Base-by-base conservation (phyloP, 2,888 invertebrate species). In the Lasioglossum vierecki region DNA sequence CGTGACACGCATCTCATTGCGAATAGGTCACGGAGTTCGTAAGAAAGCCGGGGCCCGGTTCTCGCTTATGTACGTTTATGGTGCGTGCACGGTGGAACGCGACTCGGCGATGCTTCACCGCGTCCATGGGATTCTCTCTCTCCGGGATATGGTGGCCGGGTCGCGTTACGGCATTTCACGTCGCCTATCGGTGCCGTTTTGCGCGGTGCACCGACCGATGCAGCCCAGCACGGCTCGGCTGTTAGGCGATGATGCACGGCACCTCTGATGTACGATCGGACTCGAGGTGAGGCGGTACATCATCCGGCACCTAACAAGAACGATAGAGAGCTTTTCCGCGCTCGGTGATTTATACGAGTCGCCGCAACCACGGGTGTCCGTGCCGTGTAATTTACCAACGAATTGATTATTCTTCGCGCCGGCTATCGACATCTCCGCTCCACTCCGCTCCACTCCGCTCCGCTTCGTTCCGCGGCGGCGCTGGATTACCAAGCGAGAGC, bases 1-100 rank as follows among this genome's bases (percentile, higher is more conserved):
- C 87, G 88, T 91, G 90, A 90, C 88, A 90, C 89, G 90, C 89
- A 89, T 90, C 83, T 88, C 88, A 88, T 90, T 87, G 82, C 81
- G 86, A 77, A 90, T 86, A 85, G 87, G 88, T 90, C 89, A 88
- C 30, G 57, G 76, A 83, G 85, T 85, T 88, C 84, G 84, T 79
- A 83, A 83, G 84, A 87, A 86, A 49, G 35, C 74, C 74, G 82
- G 60, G 72, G 18, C 46, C 85, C 70, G 78, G 70, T 80, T 75
- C 75, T 79, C 79, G 83, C 70, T 83, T 85, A 83, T 81, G 86
- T 87, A 83, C 85, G 88, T 85, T 86, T 83, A 84, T 86, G 82
- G 89, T 71, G 78, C 73, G 83, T 63, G 79, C 82, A 84, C 84
- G 88, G 30, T 74, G 84, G 82, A 80, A 85, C 82, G 88, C 87